Evolutionary conservation across 2,797 vertebrate genomes (phyloP).

Genomic region (Anguilla obscura): DNA sequence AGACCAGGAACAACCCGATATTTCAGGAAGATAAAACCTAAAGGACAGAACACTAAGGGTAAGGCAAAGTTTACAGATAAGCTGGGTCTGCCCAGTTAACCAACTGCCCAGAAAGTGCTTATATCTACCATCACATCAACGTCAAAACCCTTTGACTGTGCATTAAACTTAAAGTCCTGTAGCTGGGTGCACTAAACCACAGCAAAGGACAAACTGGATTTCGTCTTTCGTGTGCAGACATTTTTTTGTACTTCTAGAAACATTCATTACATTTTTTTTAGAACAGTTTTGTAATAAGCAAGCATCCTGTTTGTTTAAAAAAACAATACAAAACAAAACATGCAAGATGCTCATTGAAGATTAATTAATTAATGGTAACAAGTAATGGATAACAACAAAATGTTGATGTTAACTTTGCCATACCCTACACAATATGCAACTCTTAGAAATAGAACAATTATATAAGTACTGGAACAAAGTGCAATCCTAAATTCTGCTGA

Average conservation of each 20-base stretch:
- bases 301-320: slow-evolving; percentile 45
- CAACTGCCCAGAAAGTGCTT: slow-evolving; percentile 66
- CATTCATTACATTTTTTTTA: slow-evolving; percentile 44
- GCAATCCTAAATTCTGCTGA: slow-evolving; percentile 68
- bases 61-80: slow-evolving; percentile 69
- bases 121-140: slow-evolving; percentile 47
- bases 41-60: slow-evolving; percentile 60
- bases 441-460: slow-evolving; percentile 55
- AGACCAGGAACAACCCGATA: slow-evolving; percentile 52
- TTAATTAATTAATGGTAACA: slow-evolving; percentile 36
- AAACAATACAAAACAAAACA: slow-evolving; percentile 35
- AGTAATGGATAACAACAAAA: slow-evolving; percentile 39
- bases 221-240: slow-evolving; percentile 37
- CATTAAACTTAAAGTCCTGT: slow-evolving; percentile 41
- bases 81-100: slow-evolving; percentile 54
- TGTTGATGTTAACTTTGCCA: slow-evolving; percentile 39
- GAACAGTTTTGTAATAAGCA: slow-evolving; percentile 37
- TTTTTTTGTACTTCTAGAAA: slow-evolving; percentile 44
- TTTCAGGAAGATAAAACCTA: slow-evolving; percentile 59
- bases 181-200: slow-evolving; percentile 46
- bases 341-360: slow-evolving; percentile 45
- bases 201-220: slow-evolving; percentile 33
- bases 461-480: slow-evolving; percentile 61
- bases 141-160: slow-evolving; percentile 63
- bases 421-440: slow-evolving; percentile 50